phyloP scores from a whole-genome alignment of 2,797 vertebrate species.

The Acanthornis magna region DNA sequence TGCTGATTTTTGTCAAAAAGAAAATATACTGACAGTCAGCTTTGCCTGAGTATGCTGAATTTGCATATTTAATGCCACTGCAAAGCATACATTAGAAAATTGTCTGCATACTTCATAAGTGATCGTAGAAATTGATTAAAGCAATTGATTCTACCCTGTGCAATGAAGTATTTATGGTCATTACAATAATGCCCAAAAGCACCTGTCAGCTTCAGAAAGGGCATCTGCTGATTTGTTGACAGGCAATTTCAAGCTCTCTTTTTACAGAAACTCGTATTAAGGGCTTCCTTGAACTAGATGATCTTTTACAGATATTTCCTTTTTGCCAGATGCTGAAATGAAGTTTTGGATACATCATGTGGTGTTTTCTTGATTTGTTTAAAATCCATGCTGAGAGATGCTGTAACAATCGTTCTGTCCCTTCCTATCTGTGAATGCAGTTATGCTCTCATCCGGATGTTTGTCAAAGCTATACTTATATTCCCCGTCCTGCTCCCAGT shows the following conservation, averaged over 20 bases:
- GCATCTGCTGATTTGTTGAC: constrained; percentile 44
- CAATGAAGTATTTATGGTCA: constrained; percentile 32
- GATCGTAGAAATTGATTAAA: constrained; percentile 57
- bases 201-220: constrained; percentile 50
- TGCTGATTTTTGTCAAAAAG: constrained; percentile 49
- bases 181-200: constrained; percentile 41
- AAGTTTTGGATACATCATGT: constrained; percentile 31
- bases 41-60: neutral
- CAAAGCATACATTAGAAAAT: constrained; percentile 26
- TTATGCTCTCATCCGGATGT: neutral
- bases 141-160: constrained; percentile 10
- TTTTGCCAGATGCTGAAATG: constrained; percentile 39
- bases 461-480: neutral
- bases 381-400: constrained; percentile 6
- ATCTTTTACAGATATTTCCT: constrained; percentile 26
- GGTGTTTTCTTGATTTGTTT: constrained; percentile 28
- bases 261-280: constrained; percentile 48
- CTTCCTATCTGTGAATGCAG: neutral
- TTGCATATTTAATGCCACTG: constrained; percentile 8
- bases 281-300: neutral
- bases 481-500: neutral
- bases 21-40: constrained; percentile 29
- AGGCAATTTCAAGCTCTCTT: constrained; percentile 51
- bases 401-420: neutral
- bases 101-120: neutral